Evolutionary conservation across 2,113 vertebrate genomes (phyloP).

Genomic region (Trachemys scripta): DNA sequence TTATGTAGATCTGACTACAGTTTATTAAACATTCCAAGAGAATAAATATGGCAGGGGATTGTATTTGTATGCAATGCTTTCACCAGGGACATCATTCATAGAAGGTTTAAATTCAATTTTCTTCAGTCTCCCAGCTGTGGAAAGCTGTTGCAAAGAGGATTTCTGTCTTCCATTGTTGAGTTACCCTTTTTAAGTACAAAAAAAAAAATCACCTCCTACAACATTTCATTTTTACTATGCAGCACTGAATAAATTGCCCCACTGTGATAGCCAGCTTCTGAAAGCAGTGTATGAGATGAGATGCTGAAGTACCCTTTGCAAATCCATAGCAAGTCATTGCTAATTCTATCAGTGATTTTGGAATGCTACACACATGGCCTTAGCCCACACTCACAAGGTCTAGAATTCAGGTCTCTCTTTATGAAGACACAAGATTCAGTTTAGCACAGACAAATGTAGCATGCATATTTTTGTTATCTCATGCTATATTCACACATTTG

Average conservation of each 20-base stretch:
- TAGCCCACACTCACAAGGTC: background rate
- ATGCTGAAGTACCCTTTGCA: slow-evolving; percentile 1
- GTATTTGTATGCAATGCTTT: background rate
- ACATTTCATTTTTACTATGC: slow-evolving; percentile 8
- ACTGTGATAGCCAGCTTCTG: background rate
- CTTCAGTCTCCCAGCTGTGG: background rate
- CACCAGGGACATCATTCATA: background rate
- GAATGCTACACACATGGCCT: slow-evolving; percentile 41
- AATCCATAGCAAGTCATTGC: slow-evolving; percentile 14
- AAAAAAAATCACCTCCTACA: background rate
- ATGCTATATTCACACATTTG: slow-evolving; percentile 17
- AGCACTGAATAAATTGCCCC: slow-evolving; percentile 25
- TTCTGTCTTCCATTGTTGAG: background rate
- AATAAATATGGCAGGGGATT: background rate
- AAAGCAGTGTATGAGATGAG: slow-evolving; percentile 42
- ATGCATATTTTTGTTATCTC: slow-evolving; percentile 31
- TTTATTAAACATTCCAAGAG: background rate
- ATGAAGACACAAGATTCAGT: slow-evolving; percentile 49
- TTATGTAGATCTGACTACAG: background rate
- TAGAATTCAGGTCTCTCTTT: slow-evolving; percentile 52
- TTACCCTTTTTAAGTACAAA: slow-evolving; percentile 3
- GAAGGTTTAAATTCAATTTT: slow-evolving; percentile 18
- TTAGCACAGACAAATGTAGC: slow-evolving; percentile 30
- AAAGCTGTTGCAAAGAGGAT: background rate
- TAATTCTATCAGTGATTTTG: slow-evolving; percentile 51